Base-by-base conservation (phyloP, 2,113 vertebrate species). In the Ariopsis seemanni region DNA sequence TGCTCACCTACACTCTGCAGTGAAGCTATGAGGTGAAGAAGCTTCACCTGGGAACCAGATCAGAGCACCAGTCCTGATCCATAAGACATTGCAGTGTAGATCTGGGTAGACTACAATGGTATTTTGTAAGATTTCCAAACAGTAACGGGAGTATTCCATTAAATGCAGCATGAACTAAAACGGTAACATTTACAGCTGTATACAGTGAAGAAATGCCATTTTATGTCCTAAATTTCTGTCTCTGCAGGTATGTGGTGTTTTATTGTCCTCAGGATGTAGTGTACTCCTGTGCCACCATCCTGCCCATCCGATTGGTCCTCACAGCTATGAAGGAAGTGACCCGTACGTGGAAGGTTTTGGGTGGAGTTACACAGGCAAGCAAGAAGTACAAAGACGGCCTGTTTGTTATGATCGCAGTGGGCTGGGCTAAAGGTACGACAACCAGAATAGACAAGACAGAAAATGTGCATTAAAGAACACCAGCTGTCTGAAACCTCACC, bases 271-370 rank as follows among this genome's bases (percentile, higher is more conserved):
- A 89, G 91, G 97, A 99, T 90, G 75, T 96, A 74, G 94, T 96
- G 92, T 98, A 92, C 92, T 93, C 88, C 62, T 95, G 93, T 83
- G 93, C 96, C 20, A 93, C 95, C 85, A 91, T 95, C 86, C 92
- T 95, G 86, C 98, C 98, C 75, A 88, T 99, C 90, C 94, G 96
- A 82, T 90, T 99, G 79, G 88, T 99, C 90, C 93, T 97, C 93
- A 94, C 96, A 5, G 97, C 94, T 67, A 98, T 99, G 98, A 99
- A 99, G 91, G 98, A 99, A 91, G 96, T 98, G 90, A 98, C 97
- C 60, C 95, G 97, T 89, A 98, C 98, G 0, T 98, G 97, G 97
- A 99, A 99, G 95, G 97, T 99, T 91, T 92, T 96, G 5, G 94
- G 94, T 63, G 98, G 98, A 11, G 75, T 99, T 91, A 93, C 92